A percentile compares a stretch with the other conserved stretches of the same genome.
phyloP scores from a whole-genome alignment of 2,888 invertebrate genomes.

The Sminthurides aquaticus region DNA sequence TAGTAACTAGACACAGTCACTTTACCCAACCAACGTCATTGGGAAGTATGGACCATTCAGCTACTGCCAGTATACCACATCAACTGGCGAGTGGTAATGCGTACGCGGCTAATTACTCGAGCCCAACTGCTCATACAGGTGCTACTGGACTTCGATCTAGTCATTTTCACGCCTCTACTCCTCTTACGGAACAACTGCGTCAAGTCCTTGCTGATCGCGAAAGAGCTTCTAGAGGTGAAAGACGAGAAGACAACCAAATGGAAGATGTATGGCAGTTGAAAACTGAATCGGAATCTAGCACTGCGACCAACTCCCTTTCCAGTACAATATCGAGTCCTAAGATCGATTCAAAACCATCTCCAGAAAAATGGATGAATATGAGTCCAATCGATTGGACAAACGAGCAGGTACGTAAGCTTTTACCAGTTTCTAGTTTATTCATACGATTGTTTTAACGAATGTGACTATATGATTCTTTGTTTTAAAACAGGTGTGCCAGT shows the following conservation, averaged over 20 bases:
- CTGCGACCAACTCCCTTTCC: conserved; percentile 23
- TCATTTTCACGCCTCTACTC: conserved; percentile 54
- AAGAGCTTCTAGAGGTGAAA: conserved; percentile 49
- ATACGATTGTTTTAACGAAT: neutral
- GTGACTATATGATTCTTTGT: conserved; percentile 5
- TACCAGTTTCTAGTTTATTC: neutral
- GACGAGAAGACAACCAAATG: conserved; percentile 6
- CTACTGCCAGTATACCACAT: neutral
- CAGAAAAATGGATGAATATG: conserved; percentile 34
- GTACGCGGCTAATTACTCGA: neutral
- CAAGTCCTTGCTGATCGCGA: conserved; percentile 79
- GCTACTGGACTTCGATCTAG: conserved; percentile 17
- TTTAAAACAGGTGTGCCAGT: conserved; percentile 72
- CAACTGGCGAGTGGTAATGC: neutral
- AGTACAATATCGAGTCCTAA: conserved; percentile 30
- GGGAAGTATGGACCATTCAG: conserved; percentile 7
- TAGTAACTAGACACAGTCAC: conserved; percentile 20
- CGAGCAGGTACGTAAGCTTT: conserved; percentile 31
- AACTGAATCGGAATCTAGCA: conserved; percentile 22
- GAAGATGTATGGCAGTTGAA: conserved; percentile 25
- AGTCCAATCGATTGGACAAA: conserved; percentile 33
- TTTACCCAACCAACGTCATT: conserved; percentile 19
- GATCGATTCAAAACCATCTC: conserved; percentile 21
- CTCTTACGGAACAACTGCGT: conserved; percentile 76
- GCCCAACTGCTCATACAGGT: conserved; percentile 7